phyloP scores from a whole-genome alignment of 2,797 vertebrate species.

The Acanthiza pusilla region DNA sequence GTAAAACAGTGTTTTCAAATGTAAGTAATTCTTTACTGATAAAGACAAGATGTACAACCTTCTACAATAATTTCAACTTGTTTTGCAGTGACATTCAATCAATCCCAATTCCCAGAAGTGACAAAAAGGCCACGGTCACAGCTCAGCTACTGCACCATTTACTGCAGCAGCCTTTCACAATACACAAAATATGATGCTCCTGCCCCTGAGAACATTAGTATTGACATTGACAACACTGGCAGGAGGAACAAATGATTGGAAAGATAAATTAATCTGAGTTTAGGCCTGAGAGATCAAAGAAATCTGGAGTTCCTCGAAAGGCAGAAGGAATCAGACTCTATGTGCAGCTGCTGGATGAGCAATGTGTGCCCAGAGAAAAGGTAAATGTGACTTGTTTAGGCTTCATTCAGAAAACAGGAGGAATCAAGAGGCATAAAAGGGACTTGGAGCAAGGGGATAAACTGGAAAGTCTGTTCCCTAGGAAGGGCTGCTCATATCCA shows the following conservation, averaged over 20 bases:
- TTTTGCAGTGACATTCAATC: neutral
- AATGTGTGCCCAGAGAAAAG: neutral
- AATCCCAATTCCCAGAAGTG: neutral
- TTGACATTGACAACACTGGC: neutral
- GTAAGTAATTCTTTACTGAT: neutral
- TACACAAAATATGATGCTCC: neutral
- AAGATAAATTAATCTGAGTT: neutral
- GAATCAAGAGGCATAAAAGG: neutral
- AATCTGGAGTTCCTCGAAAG: neutral
- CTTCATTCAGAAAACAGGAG: neutral
- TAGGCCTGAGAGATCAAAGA: neutral
- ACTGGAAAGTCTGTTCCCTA: neutral
- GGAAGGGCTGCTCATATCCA: neutral
- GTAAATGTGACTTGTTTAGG: neutral
- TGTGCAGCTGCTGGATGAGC: neutral
- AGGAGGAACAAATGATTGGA: neutral
- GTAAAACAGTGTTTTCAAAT: neutral
- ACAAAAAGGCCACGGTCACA: neutral
- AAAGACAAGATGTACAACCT: neutral
- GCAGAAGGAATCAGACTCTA: neutral
- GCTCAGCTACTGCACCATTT: neutral
- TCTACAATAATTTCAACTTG: neutral
- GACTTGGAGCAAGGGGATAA: neutral
- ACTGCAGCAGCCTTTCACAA: neutral
- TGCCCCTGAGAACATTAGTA: neutral